Evolutionary conservation across 2,797 vertebrate genomes (phyloP), one percentile per base, ranked within the genome.

Genomic region (Sebastes iracundus): DNA sequence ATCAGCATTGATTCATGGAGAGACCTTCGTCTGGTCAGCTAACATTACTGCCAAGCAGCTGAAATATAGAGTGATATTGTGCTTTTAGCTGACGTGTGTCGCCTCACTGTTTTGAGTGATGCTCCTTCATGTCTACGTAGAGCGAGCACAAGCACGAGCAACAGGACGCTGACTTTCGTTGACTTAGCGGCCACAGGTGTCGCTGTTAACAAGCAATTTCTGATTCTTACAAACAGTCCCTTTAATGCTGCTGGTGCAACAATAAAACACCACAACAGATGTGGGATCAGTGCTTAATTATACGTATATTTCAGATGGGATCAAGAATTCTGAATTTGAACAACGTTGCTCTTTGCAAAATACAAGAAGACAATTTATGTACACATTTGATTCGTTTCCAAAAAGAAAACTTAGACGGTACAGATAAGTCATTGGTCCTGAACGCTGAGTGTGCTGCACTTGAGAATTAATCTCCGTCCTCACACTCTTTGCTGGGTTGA

Each of bases 401-500:
- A 27, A 72, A 32, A 22, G 2, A 22, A n/a, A 60, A 30, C 7
- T 22, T 3, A 27, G 46, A 2, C 33, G 0, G 8, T 4, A 14
- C 25, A 52, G 27, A 6, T 2, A 13, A 35, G 23, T 52, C 0
- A 11, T 12, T 11, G 33, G 20, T 53, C 16, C 20, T 33, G 0
- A 22, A 4, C 28, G 5, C 35, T 14, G 70, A 5, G n/a, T 16
- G 23, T 25, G 25, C 66, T 11, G 59, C 42, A 7, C 64, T 4
- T 10, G 2, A 42, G 18, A 18, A 2, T 88, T 70, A 87, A 6
- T 84, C 61, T 30, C 23, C 35, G 1, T 83, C 79, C 30, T 87
- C 79, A 12, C n/a, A 32, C 28, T 13, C 59, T 18, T 58, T 71
- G 35, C 35, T 38, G 13, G 35, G 2, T 1, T 38, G 35, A 42